These are phyloP conservation scores for Rhabdomys dilectus DNA, from an alignment of 2,113 vertebrate genomes.

Conservation along the genomic window DNA sequence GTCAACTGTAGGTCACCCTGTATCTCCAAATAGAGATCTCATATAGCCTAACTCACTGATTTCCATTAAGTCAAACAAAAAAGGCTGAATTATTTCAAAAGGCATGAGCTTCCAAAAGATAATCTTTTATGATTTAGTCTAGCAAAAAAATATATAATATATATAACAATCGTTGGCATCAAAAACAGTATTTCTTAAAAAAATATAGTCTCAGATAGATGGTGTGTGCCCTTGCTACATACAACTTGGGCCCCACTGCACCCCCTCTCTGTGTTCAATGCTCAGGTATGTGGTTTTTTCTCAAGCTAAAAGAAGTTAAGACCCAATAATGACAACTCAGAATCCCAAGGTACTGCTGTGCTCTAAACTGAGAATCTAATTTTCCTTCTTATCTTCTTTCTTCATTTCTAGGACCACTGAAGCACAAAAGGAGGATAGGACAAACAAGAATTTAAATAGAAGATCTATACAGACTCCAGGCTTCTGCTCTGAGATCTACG, in stretches of 20 bases:
- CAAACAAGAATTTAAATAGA: neutral
- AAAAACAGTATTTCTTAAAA: slow-evolving; percentile 6
- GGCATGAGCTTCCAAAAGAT: neutral
- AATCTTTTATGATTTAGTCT: neutral
- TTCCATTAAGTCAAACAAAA: neutral
- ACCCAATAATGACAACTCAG: neutral
- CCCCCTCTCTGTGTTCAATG: neutral
- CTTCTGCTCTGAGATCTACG: neutral
- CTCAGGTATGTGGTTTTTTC: neutral
- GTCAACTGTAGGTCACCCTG: neutral
- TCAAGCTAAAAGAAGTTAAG: slow-evolving; percentile 13
- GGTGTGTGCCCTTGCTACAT: neutral
- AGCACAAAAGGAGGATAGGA: neutral
- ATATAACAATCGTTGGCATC: neutral
- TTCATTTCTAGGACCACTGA: neutral
- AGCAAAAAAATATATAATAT: slow-evolving; percentile 3
- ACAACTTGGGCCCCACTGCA: neutral
- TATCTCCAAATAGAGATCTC: neutral
- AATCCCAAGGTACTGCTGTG: neutral
- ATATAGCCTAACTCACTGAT: neutral
- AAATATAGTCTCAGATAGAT: neutral
- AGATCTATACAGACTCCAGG: neutral
- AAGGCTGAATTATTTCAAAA: neutral
- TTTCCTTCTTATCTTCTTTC: neutral
- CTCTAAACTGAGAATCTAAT: neutral